phyloP scores from a whole-genome alignment of 2,797 vertebrate genomes.

The Centropyge bicolor region DNA sequence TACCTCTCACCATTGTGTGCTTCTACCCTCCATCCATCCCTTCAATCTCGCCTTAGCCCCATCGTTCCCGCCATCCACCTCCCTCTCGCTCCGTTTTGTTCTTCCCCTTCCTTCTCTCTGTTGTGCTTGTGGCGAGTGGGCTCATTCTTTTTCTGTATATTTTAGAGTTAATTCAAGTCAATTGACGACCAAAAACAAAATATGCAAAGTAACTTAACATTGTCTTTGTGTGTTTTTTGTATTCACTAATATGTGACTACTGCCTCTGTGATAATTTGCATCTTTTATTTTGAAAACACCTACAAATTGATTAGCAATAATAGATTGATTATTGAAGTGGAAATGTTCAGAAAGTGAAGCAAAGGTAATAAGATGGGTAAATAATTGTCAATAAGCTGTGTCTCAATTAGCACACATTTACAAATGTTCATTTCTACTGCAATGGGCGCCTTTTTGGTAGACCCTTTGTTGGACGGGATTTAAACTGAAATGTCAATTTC shows the following conservation, averaged over 20 bases:
- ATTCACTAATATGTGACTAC: background rate
- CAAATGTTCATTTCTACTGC: background rate
- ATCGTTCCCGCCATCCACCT: constrained; percentile 33
- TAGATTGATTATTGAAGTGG: background rate
- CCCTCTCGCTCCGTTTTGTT: constrained; percentile 43
- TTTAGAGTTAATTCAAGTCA: background rate
- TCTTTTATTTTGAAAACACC: background rate
- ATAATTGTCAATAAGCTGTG: background rate
- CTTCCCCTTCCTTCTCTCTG: constrained; percentile 23
- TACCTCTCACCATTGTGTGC: constrained; percentile 67
- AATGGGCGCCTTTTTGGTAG: no score
- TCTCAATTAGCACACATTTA: background rate
- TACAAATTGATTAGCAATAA: background rate
- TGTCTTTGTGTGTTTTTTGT: background rate
- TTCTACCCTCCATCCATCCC: constrained; percentile 60
- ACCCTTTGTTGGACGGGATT: no score
- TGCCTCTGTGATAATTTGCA: background rate
- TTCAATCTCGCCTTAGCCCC: constrained; percentile 62
- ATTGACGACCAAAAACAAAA: background rate
- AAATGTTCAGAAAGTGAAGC: background rate
- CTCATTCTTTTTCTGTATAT: background rate
- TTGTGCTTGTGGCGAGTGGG: background rate
- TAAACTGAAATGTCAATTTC: no score
- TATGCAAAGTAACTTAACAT: background rate
- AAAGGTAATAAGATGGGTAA: background rate